These are phyloP conservation scores for Otis tarda DNA, from an alignment of 2,113 vertebrate species.

Conservation along the genomic window DNA sequence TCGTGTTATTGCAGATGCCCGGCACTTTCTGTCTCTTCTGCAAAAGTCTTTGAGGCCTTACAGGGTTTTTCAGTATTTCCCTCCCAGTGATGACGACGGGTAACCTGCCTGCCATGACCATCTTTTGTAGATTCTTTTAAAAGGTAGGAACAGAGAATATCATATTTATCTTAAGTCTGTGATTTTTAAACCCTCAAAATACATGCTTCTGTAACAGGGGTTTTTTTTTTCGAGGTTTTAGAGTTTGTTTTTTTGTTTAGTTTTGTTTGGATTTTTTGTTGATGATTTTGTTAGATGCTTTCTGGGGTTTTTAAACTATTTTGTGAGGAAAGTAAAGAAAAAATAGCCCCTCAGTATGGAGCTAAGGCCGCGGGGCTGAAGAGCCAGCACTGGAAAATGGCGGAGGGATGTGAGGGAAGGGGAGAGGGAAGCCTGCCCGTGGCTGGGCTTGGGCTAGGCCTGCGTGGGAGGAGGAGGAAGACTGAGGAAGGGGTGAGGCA, in stretches of 20 bases:
- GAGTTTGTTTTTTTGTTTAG: background rate
- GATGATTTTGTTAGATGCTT: background rate
- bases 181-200: background rate
- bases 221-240: background rate
- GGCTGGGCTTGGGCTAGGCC: background rate
- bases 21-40: accelerated
- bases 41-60: accelerated
- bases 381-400: background rate
- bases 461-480: accelerated
- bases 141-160: background rate
- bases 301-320: background rate
- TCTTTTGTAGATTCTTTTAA: background rate
- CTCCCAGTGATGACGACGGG: accelerated
- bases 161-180: background rate
- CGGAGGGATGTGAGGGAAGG: too few relatives aligned
- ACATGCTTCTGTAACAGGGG: accelerated
- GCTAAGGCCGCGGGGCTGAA: background rate
- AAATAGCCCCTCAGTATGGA: background rate
- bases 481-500: background rate
- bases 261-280: background rate
- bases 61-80: background rate
- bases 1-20: background rate
- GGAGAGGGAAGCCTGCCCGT: too few relatives aligned
- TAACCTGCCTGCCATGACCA: background rate
- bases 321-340: background rate